Conservation (phyloP, 2,113 vertebrate genomes). For the Steatornis caripensis region DNA sequence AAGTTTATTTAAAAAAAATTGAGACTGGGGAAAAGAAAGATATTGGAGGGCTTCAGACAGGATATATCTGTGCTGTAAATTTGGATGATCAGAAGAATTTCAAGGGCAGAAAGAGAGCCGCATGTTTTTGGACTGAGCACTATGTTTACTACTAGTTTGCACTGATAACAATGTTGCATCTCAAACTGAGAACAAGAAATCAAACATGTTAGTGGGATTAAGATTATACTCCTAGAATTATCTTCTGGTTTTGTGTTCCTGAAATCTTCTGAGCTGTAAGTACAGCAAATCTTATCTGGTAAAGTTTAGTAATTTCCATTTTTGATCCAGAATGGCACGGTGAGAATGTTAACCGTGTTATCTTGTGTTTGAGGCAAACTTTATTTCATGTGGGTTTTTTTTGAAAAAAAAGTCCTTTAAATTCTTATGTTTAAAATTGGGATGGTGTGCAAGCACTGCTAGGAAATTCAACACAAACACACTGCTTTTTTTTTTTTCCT, state of each 20-base stretch:
- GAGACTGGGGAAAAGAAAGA: background rate
- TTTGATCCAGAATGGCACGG: background rate
- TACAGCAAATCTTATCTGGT: background rate
- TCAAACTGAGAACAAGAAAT: background rate
- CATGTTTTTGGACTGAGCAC: background rate
- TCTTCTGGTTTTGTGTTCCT: background rate
- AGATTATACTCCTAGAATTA: background rate
- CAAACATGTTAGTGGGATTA: background rate
- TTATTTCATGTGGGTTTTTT: background rate
- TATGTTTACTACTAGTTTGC: background rate
- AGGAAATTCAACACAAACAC: background rate
- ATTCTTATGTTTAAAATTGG: background rate
- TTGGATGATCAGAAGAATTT: background rate
- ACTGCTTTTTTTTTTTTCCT: background rate
- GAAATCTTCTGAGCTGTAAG: background rate
- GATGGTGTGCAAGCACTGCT: background rate
- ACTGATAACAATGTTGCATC: background rate
- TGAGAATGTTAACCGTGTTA: background rate
- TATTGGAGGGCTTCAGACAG: background rate
- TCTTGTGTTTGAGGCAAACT: background rate
- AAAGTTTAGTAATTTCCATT: background rate
- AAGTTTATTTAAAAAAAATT: background rate
- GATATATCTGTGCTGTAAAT: background rate
- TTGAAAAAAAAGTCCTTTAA: background rate
- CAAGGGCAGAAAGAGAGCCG: background rate